Evolutionary conservation across 1,140 invertebrate genomes (phyloP).

Genomic region (Nasonia vitripennis): DNA sequence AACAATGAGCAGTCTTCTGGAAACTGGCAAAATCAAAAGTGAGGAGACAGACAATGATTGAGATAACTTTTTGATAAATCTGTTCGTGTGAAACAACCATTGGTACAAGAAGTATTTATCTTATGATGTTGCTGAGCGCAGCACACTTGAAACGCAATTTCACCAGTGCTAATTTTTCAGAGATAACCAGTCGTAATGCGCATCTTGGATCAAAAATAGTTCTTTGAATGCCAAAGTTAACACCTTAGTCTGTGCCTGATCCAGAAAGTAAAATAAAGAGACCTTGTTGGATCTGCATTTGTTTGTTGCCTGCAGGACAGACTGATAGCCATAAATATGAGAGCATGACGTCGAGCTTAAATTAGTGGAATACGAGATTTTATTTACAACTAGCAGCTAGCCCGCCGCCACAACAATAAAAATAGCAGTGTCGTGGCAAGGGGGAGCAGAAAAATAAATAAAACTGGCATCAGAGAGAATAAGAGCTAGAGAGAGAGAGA

Average conservation of each 20-base stretch:
- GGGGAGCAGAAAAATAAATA: neutral
- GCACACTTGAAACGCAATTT: neutral
- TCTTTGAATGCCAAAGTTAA: neutral
- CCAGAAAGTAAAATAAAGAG: neutral
- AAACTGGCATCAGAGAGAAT: neutral
- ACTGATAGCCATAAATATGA: neutral
- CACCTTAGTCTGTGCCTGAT: neutral
- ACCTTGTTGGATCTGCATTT: neutral
- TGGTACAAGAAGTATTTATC: neutral
- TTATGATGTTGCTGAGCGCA: neutral
- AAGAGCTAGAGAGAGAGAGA: neutral
- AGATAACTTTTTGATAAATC: constrained; percentile 1
- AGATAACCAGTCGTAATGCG: neutral
- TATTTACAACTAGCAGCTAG: neutral
- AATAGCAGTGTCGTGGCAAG: neutral
- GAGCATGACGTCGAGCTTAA: neutral
- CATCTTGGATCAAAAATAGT: neutral
- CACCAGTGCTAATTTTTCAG: neutral
- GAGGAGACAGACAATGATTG: neutral
- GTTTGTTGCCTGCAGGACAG: neutral
- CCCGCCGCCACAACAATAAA: neutral
- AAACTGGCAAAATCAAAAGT: neutral
- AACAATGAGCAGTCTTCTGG: neutral
- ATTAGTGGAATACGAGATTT: neutral
- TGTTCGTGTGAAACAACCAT: neutral